These are phyloP conservation scores for Adelognathus sp. DNA, from an alignment of 2,888 invertebrate species.

Conservation along the genomic window DNA sequence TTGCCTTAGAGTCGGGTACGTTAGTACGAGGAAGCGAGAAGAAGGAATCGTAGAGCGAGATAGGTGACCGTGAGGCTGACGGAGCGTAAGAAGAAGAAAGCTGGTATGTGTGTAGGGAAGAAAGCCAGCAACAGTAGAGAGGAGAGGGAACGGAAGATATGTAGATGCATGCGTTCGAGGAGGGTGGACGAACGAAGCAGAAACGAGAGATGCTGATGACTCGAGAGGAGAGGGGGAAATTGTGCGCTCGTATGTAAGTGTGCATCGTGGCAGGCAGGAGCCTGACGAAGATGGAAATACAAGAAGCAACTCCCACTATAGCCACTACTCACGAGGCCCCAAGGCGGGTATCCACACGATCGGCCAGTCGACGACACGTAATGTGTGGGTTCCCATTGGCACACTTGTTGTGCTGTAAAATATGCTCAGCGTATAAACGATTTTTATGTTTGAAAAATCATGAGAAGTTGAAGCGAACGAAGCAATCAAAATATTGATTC, in stretches of 20 bases:
- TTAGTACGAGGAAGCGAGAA: conserved; percentile 56
- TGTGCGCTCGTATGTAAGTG: conserved; percentile 16
- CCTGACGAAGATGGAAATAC: conserved; percentile 60
- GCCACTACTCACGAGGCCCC: conserved; percentile 31
- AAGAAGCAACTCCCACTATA: conserved; percentile 60
- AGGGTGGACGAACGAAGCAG: conserved; percentile 49
- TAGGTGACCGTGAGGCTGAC: conserved; percentile 59
- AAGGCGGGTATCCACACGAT: conserved; percentile 39
- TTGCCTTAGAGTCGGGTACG: conserved; percentile 69
- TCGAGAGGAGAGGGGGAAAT: conserved; percentile 45
- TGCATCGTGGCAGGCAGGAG: conserved; percentile 39
- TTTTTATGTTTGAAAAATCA: background rate
- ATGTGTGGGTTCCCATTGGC: conserved; percentile 35
- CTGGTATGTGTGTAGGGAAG: conserved; percentile 14
- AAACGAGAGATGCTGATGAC: conserved; percentile 56
- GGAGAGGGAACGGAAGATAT: conserved; percentile 36
- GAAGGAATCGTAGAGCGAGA: conserved; percentile 23
- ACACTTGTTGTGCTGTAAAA: conserved; percentile 27
- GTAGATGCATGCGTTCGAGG: conserved; percentile 44
- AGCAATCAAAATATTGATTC: too few species aligned
- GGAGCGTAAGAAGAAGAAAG: conserved; percentile 58
- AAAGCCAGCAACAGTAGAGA: conserved; percentile 29
- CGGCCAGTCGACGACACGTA: conserved; percentile 41
- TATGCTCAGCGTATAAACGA: background rate
- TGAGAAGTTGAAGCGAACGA: too few species aligned